Evolutionary conservation across 1,140 invertebrate genomes (phyloP).

Genomic region (Globodera ellingtonae): DNA sequence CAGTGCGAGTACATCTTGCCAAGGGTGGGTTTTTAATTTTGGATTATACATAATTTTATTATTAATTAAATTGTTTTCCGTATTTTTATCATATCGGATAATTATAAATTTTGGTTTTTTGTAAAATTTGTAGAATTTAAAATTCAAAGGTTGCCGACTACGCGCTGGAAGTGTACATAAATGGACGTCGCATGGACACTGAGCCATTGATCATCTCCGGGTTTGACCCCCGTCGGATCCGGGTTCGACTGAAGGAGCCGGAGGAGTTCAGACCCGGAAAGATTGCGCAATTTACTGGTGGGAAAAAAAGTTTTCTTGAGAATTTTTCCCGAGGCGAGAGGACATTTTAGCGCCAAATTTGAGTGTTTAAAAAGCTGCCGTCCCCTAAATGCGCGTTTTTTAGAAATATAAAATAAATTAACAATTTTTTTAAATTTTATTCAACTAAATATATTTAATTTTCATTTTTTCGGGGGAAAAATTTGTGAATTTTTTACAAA

Average conservation of each 20-base stretch:
- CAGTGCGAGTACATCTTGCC: conserved; percentile 43
- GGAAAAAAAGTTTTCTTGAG: not conserved
- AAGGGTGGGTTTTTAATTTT: conserved; percentile 1
- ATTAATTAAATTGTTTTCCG: too few relatives aligned
- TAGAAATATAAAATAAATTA: too few relatives aligned
- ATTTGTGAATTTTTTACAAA: too few relatives aligned
- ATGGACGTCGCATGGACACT: conserved; percentile 87
- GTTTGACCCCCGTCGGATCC: conserved; percentile 50
- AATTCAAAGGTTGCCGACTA: conserved; percentile 84
- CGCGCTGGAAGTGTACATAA: conserved; percentile 82
- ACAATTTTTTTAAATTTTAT: too few relatives aligned
- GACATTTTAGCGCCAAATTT: not conserved
- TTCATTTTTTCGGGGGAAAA: too few relatives aligned
- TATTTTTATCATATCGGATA: too few relatives aligned
- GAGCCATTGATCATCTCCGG: conserved; percentile 56
- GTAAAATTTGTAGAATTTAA: not conserved
- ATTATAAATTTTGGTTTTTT: conserved; percentile 2
- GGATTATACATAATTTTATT: too few relatives aligned
- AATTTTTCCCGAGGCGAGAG: not conserved
- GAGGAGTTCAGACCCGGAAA: conserved; percentile 47
- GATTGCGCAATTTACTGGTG: conserved; percentile 65
- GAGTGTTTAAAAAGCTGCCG: too few relatives aligned
- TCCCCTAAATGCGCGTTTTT: not conserved
- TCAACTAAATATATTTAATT: too few relatives aligned
- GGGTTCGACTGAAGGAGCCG: conserved; percentile 45